phyloP scores from a whole-genome alignment of 2,797 vertebrate species.

The Oryzias sinensis region DNA sequence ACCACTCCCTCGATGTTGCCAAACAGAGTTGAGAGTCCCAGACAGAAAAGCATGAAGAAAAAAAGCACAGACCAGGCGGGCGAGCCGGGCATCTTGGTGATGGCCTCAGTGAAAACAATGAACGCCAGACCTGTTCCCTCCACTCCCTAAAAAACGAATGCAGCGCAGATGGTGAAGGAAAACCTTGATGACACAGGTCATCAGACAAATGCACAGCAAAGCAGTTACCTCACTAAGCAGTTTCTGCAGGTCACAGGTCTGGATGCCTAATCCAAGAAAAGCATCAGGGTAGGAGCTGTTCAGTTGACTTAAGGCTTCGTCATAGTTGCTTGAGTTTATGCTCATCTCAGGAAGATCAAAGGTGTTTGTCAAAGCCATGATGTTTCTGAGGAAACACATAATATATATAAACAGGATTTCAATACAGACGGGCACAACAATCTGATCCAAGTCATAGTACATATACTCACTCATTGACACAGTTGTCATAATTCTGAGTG shows the following conservation, averaged over 20 bases:
- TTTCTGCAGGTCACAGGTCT: conserved; percentile 79
- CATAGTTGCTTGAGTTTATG: conserved; percentile 83
- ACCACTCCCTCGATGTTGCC: conserved; percentile 90
- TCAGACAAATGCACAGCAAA: neutral
- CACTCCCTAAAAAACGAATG: conserved; percentile 80
- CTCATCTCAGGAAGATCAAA: conserved; percentile 85
- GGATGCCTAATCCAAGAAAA: conserved; percentile 74
- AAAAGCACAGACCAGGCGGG: conserved; percentile 91
- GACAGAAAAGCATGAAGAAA: conserved; percentile 93
- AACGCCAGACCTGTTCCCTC: conserved; percentile 96
- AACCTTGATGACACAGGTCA: neutral
- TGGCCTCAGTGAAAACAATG: conserved; percentile 96
- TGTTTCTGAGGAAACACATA: conserved; percentile 78
- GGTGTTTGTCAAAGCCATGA: conserved; percentile 82
- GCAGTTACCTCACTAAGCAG: conserved; percentile 84
- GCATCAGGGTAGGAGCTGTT: conserved; percentile 67
- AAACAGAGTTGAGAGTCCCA: conserved; percentile 93
- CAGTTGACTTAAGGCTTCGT: conserved; percentile 50
- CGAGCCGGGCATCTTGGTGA: conserved; percentile 91
- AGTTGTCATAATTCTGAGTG: conserved; percentile 86
- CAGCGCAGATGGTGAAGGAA: neutral
- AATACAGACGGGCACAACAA: no score
- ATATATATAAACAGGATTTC: no score
- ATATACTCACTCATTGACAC: conserved; percentile 78
- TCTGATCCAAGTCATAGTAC: no score